A percentile compares a stretch with the other conserved stretches of the same genome.
phyloP scores from a whole-genome alignment of 2,888 invertebrate species.

The Ephialtes manifestator region DNA sequence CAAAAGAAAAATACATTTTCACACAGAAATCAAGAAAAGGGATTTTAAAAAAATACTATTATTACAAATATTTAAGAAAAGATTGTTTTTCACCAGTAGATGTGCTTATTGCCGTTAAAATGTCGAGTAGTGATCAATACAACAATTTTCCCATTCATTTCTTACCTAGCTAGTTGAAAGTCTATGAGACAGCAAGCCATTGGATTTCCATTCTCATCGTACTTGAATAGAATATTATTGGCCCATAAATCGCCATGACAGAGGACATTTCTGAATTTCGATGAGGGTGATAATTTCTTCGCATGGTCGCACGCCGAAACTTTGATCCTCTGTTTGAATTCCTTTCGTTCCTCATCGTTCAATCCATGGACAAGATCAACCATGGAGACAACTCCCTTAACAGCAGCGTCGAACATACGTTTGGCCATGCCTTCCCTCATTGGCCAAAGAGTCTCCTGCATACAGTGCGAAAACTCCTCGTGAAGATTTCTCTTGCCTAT shows the following conservation, averaged over 20 bases:
- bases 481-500: conserved; percentile 74
- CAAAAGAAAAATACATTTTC: too few species aligned
- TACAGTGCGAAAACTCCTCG: conserved; percentile 76
- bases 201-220: conserved; percentile 77
- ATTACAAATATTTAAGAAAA: too few species aligned
- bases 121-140: not conserved
- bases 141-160: conserved; percentile 69
- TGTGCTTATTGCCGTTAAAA: too few species aligned
- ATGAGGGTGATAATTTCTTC: conserved; percentile 76
- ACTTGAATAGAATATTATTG: conserved; percentile 84
- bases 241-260: conserved; percentile 85
- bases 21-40: too few species aligned
- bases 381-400: conserved; percentile 78
- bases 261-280: conserved; percentile 80
- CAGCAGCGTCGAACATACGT: conserved; percentile 76
- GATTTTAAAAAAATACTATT: too few species aligned
- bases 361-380: conserved; percentile 75
- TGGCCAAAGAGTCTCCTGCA: conserved; percentile 80
- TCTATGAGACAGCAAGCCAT: conserved; percentile 82
- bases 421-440: conserved; percentile 63
- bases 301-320: conserved; percentile 69
- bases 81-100: too few species aligned
- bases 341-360: conserved; percentile 64
- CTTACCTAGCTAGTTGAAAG: conserved; percentile 88
- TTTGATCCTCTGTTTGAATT: conserved; percentile 73